A percentile compares a stretch with the other conserved stretches of the same genome.
Conservation (phyloP, 1,140 invertebrate species). For the Tenebrio molitor region DNA sequence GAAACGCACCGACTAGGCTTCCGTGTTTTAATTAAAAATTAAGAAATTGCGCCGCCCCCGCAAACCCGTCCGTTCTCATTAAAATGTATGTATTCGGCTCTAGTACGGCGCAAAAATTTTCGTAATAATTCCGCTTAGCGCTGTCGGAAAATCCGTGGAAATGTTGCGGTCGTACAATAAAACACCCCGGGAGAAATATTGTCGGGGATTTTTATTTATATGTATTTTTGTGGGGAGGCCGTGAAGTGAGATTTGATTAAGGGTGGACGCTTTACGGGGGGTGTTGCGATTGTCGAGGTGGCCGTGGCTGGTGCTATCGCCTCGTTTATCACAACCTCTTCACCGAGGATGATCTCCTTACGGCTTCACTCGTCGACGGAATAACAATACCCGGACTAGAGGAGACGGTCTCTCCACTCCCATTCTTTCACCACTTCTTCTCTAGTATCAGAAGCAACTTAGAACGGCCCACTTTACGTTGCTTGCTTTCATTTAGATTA, state of each 20-base stretch:
- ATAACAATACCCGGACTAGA: constrained; percentile 38
- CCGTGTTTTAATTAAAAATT: constrained; percentile 30
- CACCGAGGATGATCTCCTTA: constrained; percentile 41
- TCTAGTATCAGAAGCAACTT: constrained; percentile 14
- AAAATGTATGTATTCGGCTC: constrained; percentile 28
- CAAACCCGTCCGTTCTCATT: constrained; percentile 12
- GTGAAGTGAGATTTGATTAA: constrained; percentile 36
- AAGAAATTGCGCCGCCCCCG: constrained; percentile 29
- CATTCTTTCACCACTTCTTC: constrained; percentile 29
- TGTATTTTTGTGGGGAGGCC: constrained; percentile 3
- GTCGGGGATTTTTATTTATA: background rate
- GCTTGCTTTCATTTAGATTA: constrained; percentile 31
- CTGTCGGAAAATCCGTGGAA: background rate
- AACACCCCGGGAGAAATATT: background rate
- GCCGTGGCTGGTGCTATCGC: constrained; percentile 26
- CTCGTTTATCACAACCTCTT: constrained; percentile 44
- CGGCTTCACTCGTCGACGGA: constrained; percentile 38
- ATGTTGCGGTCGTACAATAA: background rate
- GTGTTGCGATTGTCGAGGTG: constrained; percentile 27
- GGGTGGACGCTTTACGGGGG: constrained; percentile 17
- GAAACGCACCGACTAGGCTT: constrained; percentile 5
- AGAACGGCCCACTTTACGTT: constrained; percentile 3
- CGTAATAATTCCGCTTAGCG: background rate
- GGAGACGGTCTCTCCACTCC: constrained; percentile 20
- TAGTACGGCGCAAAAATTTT: background rate